Conservation (phyloP, 2,797 vertebrate species). For the Melanotaenia trifasciata region DNA sequence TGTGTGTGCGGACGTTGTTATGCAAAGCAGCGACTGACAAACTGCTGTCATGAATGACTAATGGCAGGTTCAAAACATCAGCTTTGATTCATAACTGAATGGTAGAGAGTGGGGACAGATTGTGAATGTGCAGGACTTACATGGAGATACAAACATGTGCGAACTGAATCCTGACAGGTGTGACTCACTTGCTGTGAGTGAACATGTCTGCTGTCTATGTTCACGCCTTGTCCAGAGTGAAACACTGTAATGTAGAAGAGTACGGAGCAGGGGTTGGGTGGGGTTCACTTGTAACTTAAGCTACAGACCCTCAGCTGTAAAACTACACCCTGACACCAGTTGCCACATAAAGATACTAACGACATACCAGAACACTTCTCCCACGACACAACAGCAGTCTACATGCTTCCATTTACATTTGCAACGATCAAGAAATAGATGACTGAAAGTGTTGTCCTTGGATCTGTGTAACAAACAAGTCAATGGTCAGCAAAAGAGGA, state of each 20-base stretch:
- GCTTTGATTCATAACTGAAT: conserved; percentile 34
- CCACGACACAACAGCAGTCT: conserved; percentile 12
- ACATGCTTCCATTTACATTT: conserved; percentile 21
- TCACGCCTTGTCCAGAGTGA: conserved; percentile 4
- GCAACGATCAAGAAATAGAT: conserved; percentile 1
- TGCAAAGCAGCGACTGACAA: conserved; percentile 12
- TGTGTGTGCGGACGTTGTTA: conserved; percentile 15
- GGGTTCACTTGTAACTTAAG: conserved; percentile 49
- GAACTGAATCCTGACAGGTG: conserved; percentile 30
- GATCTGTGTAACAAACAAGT: background rate
- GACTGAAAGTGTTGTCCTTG: conserved; percentile 34
- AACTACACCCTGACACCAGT: conserved; percentile 55
- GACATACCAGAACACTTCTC: conserved; percentile 30
- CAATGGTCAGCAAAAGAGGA: conserved; percentile 14
- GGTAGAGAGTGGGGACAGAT: background rate
- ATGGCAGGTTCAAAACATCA: conserved; percentile 31
- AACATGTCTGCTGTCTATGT: conserved; percentile 9
- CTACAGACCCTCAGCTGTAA: conserved; percentile 61
- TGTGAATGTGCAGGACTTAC: background rate
- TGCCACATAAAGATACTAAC: conserved; percentile 39
- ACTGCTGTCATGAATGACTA: conserved; percentile 50
- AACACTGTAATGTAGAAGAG: background rate
- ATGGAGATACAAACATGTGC: conserved; percentile 24
- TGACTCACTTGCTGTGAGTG: conserved; percentile 65
- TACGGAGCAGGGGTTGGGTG: conserved; percentile 32